Evolutionary conservation across 2,797 vertebrate genomes (phyloP).

Genomic region (Okamejei kenojei): DNA sequence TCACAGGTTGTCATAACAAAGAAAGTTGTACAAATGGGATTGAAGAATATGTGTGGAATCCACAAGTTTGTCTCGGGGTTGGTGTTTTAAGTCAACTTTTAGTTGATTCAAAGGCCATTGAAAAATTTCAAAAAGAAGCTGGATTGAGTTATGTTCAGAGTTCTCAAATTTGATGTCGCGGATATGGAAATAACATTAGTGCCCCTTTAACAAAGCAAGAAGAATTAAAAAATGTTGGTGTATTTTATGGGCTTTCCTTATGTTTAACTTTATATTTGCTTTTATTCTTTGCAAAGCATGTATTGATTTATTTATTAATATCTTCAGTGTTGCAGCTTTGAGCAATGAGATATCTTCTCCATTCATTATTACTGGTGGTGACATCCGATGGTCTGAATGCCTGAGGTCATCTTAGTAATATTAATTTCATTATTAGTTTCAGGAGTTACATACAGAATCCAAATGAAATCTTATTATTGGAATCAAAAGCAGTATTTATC

Average conservation of each 20-base stretch:
- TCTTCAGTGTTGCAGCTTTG: not conserved
- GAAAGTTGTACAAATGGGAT: not conserved
- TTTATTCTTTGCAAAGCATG: not conserved
- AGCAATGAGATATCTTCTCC: not conserved
- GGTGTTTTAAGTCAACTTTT: not conserved
- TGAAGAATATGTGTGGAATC: not conserved
- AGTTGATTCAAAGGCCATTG: not conserved
- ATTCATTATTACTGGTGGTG: not conserved
- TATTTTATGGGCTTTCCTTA: not conserved
- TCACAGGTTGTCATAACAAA: not conserved
- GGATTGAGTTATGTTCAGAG: not conserved
- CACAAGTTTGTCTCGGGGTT: not conserved
- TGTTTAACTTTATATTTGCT: not conserved
- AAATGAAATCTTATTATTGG: not conserved
- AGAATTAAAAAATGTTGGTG: not conserved
- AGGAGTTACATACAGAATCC: not conserved
- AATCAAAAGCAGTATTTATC: not conserved
- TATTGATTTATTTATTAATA: not conserved
- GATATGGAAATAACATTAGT: not conserved
- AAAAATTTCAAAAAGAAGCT: not conserved
- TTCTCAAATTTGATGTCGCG: not conserved
- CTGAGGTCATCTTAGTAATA: not conserved
- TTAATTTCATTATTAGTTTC: not conserved
- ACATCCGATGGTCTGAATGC: not conserved
- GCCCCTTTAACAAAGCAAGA: not conserved